These are phyloP conservation scores for Melangyna quadrimaculata DNA, from an alignment of 2,888 invertebrate species.

Conservation along the genomic window DNA sequence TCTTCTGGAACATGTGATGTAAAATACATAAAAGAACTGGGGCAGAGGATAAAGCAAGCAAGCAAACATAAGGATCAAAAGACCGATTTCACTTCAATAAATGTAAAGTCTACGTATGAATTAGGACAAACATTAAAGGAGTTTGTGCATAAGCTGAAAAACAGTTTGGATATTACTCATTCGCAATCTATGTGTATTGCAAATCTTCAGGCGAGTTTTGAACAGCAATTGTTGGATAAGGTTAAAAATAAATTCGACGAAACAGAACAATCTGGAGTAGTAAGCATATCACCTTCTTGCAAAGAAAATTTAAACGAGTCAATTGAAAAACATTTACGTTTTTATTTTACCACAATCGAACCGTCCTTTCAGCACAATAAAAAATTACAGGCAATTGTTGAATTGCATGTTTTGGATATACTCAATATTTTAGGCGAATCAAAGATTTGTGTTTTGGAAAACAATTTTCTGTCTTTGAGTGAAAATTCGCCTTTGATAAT, in stretches of 20 bases:
- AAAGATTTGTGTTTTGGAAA: conserved; percentile 36
- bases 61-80: not conserved
- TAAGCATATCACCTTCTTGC: too few relatives aligned
- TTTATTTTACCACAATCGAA: too few relatives aligned
- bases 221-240: too few relatives aligned
- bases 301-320: too few relatives aligned
- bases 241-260: too few relatives aligned
- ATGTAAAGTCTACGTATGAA: not conserved
- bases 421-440: conserved; percentile 64
- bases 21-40: not conserved
- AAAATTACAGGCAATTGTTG: conserved; percentile 46
- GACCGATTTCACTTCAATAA: not conserved
- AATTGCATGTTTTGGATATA: conserved; percentile 73
- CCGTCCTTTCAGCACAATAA: too few relatives aligned
- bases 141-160: not conserved
- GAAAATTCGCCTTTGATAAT: conserved; percentile 65
- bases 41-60: not conserved
- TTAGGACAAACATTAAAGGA: not conserved
- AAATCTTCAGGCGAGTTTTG: too few relatives aligned
- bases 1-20: not conserved
- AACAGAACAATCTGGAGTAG: too few relatives aligned
- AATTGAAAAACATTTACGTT: too few relatives aligned
- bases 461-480: conserved; percentile 60
- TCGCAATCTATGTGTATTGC: too few relatives aligned
- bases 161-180: too few relatives aligned